Conservation (phyloP, 2,797 vertebrate species). For the Staurois parvus region DNA sequence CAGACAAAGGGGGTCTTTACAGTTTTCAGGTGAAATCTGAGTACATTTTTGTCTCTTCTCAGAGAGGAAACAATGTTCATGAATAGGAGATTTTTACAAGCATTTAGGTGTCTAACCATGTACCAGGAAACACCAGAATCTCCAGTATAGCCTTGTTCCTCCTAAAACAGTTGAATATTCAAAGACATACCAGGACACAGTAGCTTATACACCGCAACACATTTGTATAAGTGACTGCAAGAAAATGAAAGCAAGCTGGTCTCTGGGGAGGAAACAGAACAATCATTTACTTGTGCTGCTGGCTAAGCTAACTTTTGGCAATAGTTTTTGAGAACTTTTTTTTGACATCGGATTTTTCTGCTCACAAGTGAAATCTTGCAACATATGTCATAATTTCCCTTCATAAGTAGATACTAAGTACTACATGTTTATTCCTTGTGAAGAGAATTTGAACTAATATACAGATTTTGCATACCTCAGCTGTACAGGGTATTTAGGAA, state of each 20-base stretch:
- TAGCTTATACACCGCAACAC: conserved; percentile 3
- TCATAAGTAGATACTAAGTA: not conserved
- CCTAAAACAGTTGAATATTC: conserved; percentile 21
- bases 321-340: not conserved
- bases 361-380: conserved; percentile 3
- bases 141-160: conserved; percentile 46
- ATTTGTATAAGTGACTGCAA: conserved; percentile 49
- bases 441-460: too few relatives aligned
- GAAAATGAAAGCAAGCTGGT: conserved; percentile 60
- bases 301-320: conserved; percentile 18
- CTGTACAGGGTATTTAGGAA: too few relatives aligned
- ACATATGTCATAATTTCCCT: not conserved
- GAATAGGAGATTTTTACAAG: conserved; percentile 27
- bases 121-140: not conserved
- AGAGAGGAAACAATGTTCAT: conserved; percentile 29
- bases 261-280: conserved; percentile 53
- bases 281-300: conserved; percentile 54
- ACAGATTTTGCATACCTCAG: too few relatives aligned
- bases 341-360: not conserved
- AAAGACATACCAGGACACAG: conserved; percentile 54
- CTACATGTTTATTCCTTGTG: not conserved
- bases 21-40: not conserved
- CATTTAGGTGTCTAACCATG: not conserved
- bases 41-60: not conserved
- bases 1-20: conserved; percentile 11